Percentiles rank a stretch among this genome's conserved stretches.
Evolutionary conservation across 2,888 invertebrate species (phyloP).

Genomic region (Drosophila ochracea): DNA sequence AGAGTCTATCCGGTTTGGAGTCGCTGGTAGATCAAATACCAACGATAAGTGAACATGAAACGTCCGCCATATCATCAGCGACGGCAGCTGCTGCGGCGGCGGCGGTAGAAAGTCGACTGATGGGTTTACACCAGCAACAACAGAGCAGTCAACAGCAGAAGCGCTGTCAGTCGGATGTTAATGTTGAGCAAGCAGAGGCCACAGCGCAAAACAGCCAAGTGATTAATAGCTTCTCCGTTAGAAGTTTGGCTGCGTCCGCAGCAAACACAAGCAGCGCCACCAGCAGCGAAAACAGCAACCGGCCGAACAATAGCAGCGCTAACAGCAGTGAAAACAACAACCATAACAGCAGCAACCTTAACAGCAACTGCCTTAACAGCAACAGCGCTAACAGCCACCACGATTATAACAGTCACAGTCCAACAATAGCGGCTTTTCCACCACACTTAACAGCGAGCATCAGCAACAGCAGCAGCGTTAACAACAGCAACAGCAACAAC

Average conservation of each 20-base stretch:
- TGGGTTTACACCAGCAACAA: slow-evolving; percentile 67
- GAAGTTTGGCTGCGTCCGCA: slow-evolving; percentile 84
- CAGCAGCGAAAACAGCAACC: slow-evolving; percentile 7
- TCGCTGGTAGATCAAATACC: slow-evolving; percentile 96
- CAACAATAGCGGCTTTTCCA: slow-evolving; percentile 55
- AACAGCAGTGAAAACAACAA: slow-evolving; percentile 33
- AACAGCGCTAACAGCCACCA: slow-evolving; percentile 18
- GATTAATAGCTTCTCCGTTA: slow-evolving; percentile 85
- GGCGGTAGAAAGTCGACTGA: slow-evolving; percentile 74
- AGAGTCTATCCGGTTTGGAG: slow-evolving; percentile 94
- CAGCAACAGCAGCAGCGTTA: slow-evolving; percentile 67
- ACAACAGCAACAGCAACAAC: slow-evolving; percentile 11
- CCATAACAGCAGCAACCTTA: not conserved
- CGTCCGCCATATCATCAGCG: slow-evolving; percentile 54
- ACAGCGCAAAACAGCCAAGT: slow-evolving; percentile 51
- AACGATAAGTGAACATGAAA: slow-evolving; percentile 91
- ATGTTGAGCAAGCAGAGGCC: slow-evolving; percentile 29
- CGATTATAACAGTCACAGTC: slow-evolving; percentile 57
- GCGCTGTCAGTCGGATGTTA: slow-evolving; percentile 37
- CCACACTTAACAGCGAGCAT: slow-evolving; percentile 84
- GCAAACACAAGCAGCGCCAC: slow-evolving; percentile 3
- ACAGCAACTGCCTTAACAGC: slow-evolving; percentile 14
- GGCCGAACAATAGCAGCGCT: slow-evolving; percentile 16
- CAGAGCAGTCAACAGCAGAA: slow-evolving; percentile 47
- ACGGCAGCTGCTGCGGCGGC: slow-evolving; percentile 71